phyloP scores from a whole-genome alignment of 2,113 vertebrate genomes.

The Cebus imitator region DNA sequence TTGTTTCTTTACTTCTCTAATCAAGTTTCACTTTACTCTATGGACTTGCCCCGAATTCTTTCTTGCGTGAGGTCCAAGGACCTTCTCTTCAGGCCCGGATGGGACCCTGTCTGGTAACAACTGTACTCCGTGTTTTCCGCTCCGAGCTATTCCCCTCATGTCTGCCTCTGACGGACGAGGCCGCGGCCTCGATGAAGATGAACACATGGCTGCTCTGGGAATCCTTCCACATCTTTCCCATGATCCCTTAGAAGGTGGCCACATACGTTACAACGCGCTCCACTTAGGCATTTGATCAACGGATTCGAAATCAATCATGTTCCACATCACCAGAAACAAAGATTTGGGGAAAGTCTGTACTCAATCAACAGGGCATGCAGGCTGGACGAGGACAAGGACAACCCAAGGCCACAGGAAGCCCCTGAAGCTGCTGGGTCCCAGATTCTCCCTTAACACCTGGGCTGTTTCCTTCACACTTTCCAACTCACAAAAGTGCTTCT shows the following conservation, averaged over 20 bases:
- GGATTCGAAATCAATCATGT: neutral
- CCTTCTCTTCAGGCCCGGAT: too few species aligned
- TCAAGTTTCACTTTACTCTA: too few species aligned
- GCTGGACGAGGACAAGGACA: neutral
- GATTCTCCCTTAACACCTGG: neutral
- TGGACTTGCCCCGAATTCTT: too few species aligned
- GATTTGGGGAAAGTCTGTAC: neutral
- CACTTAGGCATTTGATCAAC: neutral
- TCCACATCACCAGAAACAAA: neutral
- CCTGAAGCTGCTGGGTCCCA: too few species aligned
- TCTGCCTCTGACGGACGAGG: fast-evolving
- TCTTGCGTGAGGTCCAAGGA: too few species aligned
- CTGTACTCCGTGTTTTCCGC: too few species aligned
- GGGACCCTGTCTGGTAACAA: neutral
- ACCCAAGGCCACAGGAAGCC: fast-evolving
- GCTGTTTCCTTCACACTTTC: neutral
- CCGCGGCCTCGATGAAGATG: fast-evolving
- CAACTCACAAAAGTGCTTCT: fast-evolving
- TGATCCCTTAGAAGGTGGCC: too few species aligned
- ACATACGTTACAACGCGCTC: fast-evolving
- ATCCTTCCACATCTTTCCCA: neutral
- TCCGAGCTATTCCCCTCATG: fast-evolving
- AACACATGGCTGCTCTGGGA: too few species aligned
- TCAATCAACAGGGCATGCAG: fast-evolving
- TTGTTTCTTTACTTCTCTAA: too few species aligned